These are phyloP conservation scores for Dryadula phaetusa DNA, from an alignment of 2,888 invertebrate genomes.

Conservation along the genomic window DNA sequence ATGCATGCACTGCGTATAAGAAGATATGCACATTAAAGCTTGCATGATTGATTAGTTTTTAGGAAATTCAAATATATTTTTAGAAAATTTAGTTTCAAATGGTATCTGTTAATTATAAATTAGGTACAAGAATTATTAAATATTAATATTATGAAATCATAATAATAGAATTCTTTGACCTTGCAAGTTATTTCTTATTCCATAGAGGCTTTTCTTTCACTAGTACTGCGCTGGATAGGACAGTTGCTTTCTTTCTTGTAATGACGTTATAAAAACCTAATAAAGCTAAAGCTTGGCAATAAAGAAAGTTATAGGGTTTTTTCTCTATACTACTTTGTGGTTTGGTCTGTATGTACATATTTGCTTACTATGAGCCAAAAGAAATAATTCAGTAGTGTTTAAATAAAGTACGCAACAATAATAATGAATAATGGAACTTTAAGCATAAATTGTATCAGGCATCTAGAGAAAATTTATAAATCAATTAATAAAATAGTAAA, in stretches of 20 bases:
- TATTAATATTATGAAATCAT: background rate
- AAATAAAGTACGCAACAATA: too few species aligned
- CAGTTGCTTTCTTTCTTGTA: slow-evolving; percentile 22
- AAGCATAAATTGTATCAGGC: too few species aligned
- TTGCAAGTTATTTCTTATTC: background rate
- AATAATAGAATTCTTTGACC: background rate
- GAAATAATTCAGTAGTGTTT: background rate
- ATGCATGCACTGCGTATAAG: too few species aligned
- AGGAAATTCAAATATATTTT: too few species aligned
- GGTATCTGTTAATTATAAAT: background rate
- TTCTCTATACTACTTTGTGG: background rate
- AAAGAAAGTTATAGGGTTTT: slow-evolving; percentile 10
- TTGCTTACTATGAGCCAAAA: background rate
- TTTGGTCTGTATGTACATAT: background rate
- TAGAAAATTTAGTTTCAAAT: too few species aligned
- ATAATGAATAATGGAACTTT: too few species aligned
- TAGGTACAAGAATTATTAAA: background rate
- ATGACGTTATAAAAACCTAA: slow-evolving; percentile 16
- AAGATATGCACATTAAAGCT: too few species aligned
- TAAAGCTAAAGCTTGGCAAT: slow-evolving; percentile 11
- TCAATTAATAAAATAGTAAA: too few species aligned
- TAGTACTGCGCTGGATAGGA: background rate
- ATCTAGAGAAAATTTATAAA: too few species aligned
- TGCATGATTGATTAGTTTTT: too few species aligned
- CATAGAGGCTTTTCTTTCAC: slow-evolving; percentile 10